A percentile compares a stretch with the other conserved stretches of the same genome.
phyloP scores from a whole-genome alignment of 2,888 invertebrate species.

The Galerucella pusilla region DNA sequence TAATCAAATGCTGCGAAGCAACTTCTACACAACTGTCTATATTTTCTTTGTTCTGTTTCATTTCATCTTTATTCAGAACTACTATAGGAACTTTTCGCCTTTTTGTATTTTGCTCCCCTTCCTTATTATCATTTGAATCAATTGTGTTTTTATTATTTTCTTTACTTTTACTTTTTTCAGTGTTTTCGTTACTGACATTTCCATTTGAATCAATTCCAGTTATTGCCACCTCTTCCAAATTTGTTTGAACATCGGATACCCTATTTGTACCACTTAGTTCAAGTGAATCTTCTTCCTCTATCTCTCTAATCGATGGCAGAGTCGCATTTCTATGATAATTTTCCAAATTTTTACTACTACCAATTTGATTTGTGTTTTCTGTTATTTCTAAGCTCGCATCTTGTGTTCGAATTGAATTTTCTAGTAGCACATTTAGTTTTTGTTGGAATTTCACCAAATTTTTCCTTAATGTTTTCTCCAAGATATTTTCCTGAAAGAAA shows the following conservation, averaged over 20 bases:
- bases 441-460: slow-evolving; percentile 26
- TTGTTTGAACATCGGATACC: not conserved
- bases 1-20: not conserved
- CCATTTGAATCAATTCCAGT: not conserved
- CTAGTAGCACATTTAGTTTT: slow-evolving; percentile 16
- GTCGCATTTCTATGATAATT: not conserved
- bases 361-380: not conserved
- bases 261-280: not conserved
- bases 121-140: not conserved
- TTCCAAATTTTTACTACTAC: not conserved
- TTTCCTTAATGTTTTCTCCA: slow-evolving; percentile 20
- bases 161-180: not conserved
- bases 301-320: not conserved
- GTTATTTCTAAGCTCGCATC: slow-evolving; percentile 16
- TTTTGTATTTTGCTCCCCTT: not conserved
- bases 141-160: not conserved
- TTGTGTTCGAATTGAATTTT: slow-evolving; percentile 1
- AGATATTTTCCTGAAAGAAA: slow-evolving; percentile 16
- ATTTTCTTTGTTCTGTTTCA: not conserved
- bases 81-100: not conserved
- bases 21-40: not conserved
- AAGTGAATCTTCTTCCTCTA: slow-evolving; percentile 1
- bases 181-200: not conserved
- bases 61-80: not conserved
- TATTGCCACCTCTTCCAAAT: not conserved